Percentiles rank a stretch among this genome's conserved stretches.
These are phyloP conservation scores for Bagarius yarrelli DNA, from an alignment of 2,113 vertebrate species.

Conservation along the genomic window DNA sequence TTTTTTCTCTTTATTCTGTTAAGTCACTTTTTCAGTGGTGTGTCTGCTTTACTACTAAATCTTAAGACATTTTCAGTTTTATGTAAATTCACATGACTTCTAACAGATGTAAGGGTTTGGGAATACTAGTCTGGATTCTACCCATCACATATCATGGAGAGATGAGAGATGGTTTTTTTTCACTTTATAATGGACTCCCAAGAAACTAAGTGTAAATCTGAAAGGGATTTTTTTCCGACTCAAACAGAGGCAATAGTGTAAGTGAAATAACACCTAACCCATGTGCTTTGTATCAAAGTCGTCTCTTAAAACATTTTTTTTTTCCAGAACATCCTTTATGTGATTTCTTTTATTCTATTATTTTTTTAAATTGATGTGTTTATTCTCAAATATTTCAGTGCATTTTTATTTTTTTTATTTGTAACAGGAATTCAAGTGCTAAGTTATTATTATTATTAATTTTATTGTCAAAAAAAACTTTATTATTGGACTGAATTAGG, in stretches of 20 bases:
- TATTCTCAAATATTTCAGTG: too few relatives aligned
- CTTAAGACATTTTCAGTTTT: constrained; percentile 22
- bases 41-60: constrained; percentile 14
- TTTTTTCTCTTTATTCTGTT: constrained; percentile 42
- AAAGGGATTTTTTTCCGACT: neutral
- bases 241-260: too few relatives aligned
- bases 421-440: too few relatives aligned
- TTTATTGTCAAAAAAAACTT: too few relatives aligned
- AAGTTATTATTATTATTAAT: too few relatives aligned
- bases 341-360: too few relatives aligned
- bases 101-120: neutral
- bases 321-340: too few relatives aligned
- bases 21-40: neutral
- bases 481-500: too few relatives aligned
- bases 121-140: neutral
- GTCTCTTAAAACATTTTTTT: too few relatives aligned
- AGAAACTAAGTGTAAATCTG: neutral
- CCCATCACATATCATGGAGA: neutral
- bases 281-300: too few relatives aligned
- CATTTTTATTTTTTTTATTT: too few relatives aligned
- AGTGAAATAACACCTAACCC: neutral
- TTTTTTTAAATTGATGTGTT: too few relatives aligned
- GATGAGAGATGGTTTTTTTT: neutral
- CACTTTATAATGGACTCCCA: neutral
- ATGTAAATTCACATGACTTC: neutral